phyloP scores from a whole-genome alignment of 2,797 vertebrate genomes.

The Helicolenus hilgendorfi region DNA sequence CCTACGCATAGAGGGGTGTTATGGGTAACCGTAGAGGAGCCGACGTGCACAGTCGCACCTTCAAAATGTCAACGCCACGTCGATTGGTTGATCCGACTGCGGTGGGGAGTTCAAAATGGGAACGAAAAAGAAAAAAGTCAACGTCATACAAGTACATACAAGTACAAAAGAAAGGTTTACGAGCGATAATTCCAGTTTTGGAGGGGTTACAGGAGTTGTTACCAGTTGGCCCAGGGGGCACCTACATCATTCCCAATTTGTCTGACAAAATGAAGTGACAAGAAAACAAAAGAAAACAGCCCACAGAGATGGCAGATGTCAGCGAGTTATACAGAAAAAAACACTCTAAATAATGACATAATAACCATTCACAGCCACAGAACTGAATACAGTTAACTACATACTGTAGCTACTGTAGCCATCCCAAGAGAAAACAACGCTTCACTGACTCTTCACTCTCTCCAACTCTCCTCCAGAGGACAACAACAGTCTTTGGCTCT shows the following conservation, averaged over 20 bases:
- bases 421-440: conserved; percentile 27
- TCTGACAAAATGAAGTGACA: background rate
- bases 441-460: conserved; percentile 7
- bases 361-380: background rate
- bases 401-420: conserved; percentile 16
- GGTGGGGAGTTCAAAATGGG: too few species aligned
- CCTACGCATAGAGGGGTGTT: background rate
- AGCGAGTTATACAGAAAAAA: background rate
- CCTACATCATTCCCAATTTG: background rate
- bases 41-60: background rate
- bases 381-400: background rate
- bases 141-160: background rate
- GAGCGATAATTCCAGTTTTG: background rate
- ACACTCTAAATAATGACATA: background rate
- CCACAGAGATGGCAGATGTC: background rate
- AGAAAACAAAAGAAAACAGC: background rate
- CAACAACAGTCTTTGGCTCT: conserved; percentile 46
- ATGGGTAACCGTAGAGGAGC: background rate
- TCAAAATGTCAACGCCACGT: background rate
- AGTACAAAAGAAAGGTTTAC: background rate
- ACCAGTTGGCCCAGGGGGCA: background rate
- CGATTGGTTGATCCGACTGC: background rate
- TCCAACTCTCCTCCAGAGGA: conserved; percentile 24
- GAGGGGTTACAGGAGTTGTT: background rate
- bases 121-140: background rate